Base-by-base conservation (phyloP, 1,140 invertebrate genomes). In the Yoshiicerus persimilis region DNA sequence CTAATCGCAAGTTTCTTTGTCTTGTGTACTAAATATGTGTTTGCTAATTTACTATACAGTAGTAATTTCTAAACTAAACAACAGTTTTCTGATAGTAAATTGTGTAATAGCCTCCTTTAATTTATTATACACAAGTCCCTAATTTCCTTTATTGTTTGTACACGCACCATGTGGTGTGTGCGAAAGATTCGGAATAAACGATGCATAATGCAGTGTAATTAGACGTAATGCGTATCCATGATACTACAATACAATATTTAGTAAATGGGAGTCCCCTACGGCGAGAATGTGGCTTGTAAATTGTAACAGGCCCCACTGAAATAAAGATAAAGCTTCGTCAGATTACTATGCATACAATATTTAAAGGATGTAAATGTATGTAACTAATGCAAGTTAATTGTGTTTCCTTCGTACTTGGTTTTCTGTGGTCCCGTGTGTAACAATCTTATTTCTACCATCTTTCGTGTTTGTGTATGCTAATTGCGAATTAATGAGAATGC, bases 401-500 rank as follows among this genome's bases (percentile, higher is more conserved):
- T 56, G 47, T 56, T 56, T 27, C 27, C 27, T 70, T 27, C 11
- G 27, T 27, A 1, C 10, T 70, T 70, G 4, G 4, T 30, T 30
- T 2, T 4, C 11, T 30, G 16, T 25, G 25, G 25, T 27, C 4
- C n/a, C 20, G n/a, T 64, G 20, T n/a, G 30, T 70, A 30, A 30
- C 16, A 20, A 11, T 70, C 5, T 13, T 70, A 30, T 5, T 70
- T 11, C 13, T 70, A 30, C 27, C 23, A 25, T 70, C 23, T 36
- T n/a, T 36, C n/a, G 4, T 23, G 75, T 80, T 80, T 32, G n/a
- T 36, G 20, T 80, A 47, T 84, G 38, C 23, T 84, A 56, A 84
- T 84, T 84, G 47, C 23, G 32, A 56, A 47, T 38, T 84, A 84
- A 84, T 84, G 83, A 84, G 83, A 84, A 84, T 84, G 83, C 83